Evolutionary conservation across 2,888 invertebrate species (phyloP).

Genomic region (Dicycla oo): DNA sequence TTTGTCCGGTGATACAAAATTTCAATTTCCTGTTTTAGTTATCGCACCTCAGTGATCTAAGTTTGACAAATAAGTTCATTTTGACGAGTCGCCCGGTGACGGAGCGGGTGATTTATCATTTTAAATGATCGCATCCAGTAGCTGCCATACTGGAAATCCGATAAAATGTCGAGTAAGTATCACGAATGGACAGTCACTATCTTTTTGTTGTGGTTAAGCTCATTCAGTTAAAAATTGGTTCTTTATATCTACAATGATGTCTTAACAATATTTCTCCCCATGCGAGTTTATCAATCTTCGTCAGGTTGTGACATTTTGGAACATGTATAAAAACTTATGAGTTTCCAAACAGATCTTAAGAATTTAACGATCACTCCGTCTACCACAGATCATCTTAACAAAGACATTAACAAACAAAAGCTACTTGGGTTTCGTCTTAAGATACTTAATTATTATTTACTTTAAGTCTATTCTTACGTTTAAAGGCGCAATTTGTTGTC

Average conservation of each 20-base stretch:
- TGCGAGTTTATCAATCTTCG: conserved; percentile 58
- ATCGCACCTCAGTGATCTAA: conserved; percentile 85
- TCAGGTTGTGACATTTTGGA: conserved; percentile 45
- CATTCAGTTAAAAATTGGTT: conserved; percentile 58
- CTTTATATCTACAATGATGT: conserved; percentile 55
- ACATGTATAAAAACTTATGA: conserved; percentile 29
- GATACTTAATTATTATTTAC: conserved; percentile 14
- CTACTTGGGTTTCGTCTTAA: conserved; percentile 1
- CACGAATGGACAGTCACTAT: conserved; percentile 53
- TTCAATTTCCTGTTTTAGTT: conserved; percentile 89
- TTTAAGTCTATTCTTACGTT: conserved; percentile 17
- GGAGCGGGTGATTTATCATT: conserved; percentile 83
- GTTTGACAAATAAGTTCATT: conserved; percentile 90
- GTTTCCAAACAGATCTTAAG: conserved; percentile 19
- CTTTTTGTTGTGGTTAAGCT: conserved; percentile 53
- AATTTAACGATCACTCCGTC: conserved; percentile 22
- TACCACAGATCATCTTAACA: conserved; percentile 11
- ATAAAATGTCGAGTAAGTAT: conserved; percentile 69
- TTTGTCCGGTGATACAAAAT: conserved; percentile 88
- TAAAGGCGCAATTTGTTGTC: conserved; percentile 26
- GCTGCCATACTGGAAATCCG: conserved; percentile 74
- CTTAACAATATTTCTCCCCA: conserved; percentile 51
- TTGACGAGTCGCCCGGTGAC: conserved; percentile 86
- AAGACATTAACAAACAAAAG: conserved; percentile 22
- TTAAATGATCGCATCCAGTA: conserved; percentile 79